Evolutionary conservation across 23 tunicate genomes (phyloP).

Genomic region (Trididemnum clinides): DNA sequence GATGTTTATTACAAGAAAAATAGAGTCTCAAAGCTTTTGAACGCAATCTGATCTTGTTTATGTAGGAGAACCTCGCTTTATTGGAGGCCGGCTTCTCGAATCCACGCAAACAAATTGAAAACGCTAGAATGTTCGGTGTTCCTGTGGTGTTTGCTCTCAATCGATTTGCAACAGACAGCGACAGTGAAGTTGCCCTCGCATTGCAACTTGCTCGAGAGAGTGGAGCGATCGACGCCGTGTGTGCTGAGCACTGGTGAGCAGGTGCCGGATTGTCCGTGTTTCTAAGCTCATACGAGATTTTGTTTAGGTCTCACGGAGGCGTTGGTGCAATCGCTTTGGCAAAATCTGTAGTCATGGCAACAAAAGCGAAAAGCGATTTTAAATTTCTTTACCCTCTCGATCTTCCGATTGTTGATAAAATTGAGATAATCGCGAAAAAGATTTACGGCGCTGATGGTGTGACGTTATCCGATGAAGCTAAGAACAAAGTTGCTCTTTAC

Average conservation of each 20-base stretch:
- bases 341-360: conserved; percentile 76
- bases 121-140: conserved; percentile 85
- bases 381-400: conserved; percentile 76
- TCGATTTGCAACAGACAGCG: conserved; percentile 80
- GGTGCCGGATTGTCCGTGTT: too few species aligned
- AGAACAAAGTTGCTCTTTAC: conserved; percentile 78
- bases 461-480: conserved; percentile 78
- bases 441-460: conserved; percentile 99
- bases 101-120: conserved; percentile 96
- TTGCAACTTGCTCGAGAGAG: conserved; percentile 74
- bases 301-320: conserved; percentile 89
- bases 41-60: too few species aligned
- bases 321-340: conserved; percentile 94
- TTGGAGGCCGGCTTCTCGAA: conserved; percentile 95
- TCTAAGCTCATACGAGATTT: too few species aligned
- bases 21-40: too few species aligned
- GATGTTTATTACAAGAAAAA: too few species aligned
- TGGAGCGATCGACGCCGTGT: conserved; percentile 95
- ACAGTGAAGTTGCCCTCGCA: conserved; percentile 70
- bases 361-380: conserved; percentile 67
- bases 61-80: conserved; percentile 78
- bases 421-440: conserved; percentile 87
- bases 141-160: conserved; percentile 99
- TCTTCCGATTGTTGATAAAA: conserved; percentile 75
- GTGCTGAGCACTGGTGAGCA: conserved; percentile 91